Evolutionary conservation across 2,113 vertebrate species (phyloP), one percentile per base, ranked within the genome.

Genomic region (Ginglymostoma cirratum): DNA sequence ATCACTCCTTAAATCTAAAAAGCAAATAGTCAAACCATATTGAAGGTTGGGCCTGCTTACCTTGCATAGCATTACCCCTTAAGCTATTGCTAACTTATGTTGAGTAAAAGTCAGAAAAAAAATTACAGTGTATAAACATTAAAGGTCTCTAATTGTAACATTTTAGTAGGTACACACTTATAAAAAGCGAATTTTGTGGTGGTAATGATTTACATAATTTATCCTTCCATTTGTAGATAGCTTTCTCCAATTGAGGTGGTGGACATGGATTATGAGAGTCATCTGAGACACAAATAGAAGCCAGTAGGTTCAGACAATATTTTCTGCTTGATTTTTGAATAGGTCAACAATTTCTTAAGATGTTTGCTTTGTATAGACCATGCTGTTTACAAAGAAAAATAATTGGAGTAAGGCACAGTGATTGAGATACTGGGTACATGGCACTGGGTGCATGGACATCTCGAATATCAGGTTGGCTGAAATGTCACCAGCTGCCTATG

Each of bases 1-100:
- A 95, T 95, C 67, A 72, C 94, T 76, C 42, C 94, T 95, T 95
- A 95, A 95, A 95, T 95, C 45, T 95, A 72, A 95, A 90, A 95
- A 48, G 69, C 69, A 95, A 95, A 95, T 52, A 72, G 94, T 95
- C 72, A 95, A 95, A 95, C 94, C 94, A 72, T 76, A 72, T 45
- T 95, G 67, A 23, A 95, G 48, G 94, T 72, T 95, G 69, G 94
- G 4, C 69, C 42, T 72, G 24, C 19, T 95, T 72, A 42, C 94
- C 94, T 95, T 76, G 72, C 52, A 70, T 3, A 72, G 67, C 72
- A 5, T 72, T 70, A 95, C 94, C 94, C 94, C 52, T 90, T 48
- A 95, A 95, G 69, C 69, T 70, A 69, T 95, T 72, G 45, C 15
- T 19, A 93, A 93, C 65, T 95, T 45, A 30, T 21, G 61, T 52